Conservation (phyloP, 2,888 invertebrate species). For the Cylloceria caligata region DNA sequence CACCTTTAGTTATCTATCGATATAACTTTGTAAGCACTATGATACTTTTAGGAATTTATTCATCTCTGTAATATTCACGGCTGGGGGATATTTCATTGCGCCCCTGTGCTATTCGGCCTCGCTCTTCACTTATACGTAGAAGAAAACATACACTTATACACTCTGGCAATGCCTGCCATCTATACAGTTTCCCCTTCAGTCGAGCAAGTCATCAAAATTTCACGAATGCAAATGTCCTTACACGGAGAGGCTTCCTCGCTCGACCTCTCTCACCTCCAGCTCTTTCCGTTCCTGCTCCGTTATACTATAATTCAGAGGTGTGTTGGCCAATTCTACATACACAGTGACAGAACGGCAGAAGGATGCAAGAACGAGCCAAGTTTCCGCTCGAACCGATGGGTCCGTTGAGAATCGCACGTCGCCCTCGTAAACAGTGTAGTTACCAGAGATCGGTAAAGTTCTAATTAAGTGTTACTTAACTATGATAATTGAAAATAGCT, state of each 20-base stretch:
- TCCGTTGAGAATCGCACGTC: conserved; percentile 42
- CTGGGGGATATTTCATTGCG: not conserved
- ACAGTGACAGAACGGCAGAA: conserved; percentile 20
- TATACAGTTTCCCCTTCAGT: conserved; percentile 19
- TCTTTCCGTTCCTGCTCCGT: conserved; percentile 18
- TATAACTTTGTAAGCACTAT: not conserved
- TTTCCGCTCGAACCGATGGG: conserved; percentile 32
- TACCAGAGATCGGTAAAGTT: conserved; percentile 19
- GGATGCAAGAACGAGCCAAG: conserved; percentile 45
- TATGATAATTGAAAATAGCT: not conserved
- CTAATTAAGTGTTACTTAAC: conserved; percentile 8
- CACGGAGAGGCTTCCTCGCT: not conserved
- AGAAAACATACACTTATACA: conserved; percentile 1
- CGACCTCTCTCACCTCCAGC: conserved; percentile 31
- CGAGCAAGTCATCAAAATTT: conserved; percentile 55
- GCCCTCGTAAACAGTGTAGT: conserved; percentile 2
- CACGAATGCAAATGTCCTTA: conserved; percentile 62
- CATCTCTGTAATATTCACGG: not conserved
- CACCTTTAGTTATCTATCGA: not conserved
- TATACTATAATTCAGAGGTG: conserved; percentile 16
- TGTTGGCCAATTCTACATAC: conserved; percentile 32
- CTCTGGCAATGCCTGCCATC: conserved; percentile 7
- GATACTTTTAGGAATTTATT: not conserved
- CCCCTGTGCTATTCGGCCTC: not conserved
- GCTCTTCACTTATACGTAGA: not conserved